Percentiles rank a stretch among this genome's conserved stretches.
phyloP scores from a whole-genome alignment of 2,113 vertebrate genomes.

The Hippotragus niger region DNA sequence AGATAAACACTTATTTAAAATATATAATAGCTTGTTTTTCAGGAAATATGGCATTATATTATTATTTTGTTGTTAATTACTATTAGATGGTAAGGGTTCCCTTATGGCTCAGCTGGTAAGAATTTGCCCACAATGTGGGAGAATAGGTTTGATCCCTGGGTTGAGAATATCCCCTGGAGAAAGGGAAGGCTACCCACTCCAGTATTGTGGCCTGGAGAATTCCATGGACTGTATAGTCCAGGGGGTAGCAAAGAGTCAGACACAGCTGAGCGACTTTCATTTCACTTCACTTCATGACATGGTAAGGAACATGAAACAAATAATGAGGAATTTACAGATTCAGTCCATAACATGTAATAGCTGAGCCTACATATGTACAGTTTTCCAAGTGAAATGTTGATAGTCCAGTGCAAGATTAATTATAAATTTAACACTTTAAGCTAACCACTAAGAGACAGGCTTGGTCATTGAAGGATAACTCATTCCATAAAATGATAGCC shows the following conservation, averaged over 20 bases:
- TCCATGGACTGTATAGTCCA: neutral
- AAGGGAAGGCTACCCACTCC: too few relatives aligned
- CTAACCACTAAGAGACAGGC: neutral
- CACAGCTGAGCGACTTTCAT: neutral
- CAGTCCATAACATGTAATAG: neutral
- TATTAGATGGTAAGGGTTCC: neutral
- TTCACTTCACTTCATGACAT: neutral
- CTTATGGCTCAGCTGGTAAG: neutral
- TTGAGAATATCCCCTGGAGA: too few relatives aligned
- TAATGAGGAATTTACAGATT: neutral
- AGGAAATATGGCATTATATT: neutral
- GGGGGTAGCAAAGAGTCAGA: neutral
- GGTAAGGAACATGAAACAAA: neutral
- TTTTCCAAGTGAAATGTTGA: neutral
- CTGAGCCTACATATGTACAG: accelerated
- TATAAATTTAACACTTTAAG: neutral
- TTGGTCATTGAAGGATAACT: neutral
- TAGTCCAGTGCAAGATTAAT: neutral
- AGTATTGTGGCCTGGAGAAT: too few relatives aligned
- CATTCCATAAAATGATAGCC: neutral
- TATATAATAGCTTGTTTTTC: neutral
- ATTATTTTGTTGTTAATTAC: neutral
- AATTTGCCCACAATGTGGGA: too few relatives aligned
- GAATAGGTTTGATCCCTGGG: too few relatives aligned
- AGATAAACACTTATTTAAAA: neutral